Conservation (phyloP, 2,888 invertebrate species). For the Sicus ferrugineus region DNA sequence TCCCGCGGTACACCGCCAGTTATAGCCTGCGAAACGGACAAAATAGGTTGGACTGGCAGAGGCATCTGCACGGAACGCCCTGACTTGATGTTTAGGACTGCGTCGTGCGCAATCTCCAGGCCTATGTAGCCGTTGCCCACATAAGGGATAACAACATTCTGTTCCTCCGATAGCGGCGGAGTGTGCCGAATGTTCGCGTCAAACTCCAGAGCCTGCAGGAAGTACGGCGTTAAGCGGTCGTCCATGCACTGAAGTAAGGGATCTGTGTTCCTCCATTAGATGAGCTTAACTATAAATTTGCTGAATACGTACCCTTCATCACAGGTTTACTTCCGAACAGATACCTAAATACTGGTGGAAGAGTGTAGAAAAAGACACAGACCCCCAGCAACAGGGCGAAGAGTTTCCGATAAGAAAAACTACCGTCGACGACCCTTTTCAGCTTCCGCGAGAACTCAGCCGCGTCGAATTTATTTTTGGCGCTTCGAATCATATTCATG, state of each 20-base stretch:
- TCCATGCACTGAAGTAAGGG: constrained; percentile 72
- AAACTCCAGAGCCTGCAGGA: constrained; percentile 70
- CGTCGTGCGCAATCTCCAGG: constrained; percentile 70
- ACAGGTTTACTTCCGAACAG: constrained; percentile 67
- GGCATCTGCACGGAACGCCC: constrained; percentile 74
- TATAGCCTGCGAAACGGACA: constrained; percentile 67
- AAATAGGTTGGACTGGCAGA: constrained; percentile 74
- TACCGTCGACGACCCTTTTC: constrained; percentile 59
- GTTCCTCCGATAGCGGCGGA: constrained; percentile 67
- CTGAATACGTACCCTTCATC: constrained; percentile 54
- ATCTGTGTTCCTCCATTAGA: constrained; percentile 46
- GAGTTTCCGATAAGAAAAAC: constrained; percentile 60
- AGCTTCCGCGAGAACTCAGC: constrained; percentile 58
- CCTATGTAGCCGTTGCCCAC: constrained; percentile 80
- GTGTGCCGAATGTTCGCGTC: constrained; percentile 74
- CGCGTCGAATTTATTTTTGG: constrained; percentile 61
- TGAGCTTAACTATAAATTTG: neutral
- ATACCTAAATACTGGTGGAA: constrained; percentile 73
- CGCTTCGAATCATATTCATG: constrained; percentile 56
- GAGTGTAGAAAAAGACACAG: constrained; percentile 71
- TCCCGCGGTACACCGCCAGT: constrained; percentile 67
- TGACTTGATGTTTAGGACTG: constrained; percentile 73
- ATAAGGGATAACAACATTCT: constrained; percentile 74
- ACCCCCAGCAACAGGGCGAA: constrained; percentile 66
- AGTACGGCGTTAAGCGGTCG: constrained; percentile 71